phyloP scores from a whole-genome alignment of 2,888 invertebrate genomes.

The Zhuqinia jingwanae region DNA sequence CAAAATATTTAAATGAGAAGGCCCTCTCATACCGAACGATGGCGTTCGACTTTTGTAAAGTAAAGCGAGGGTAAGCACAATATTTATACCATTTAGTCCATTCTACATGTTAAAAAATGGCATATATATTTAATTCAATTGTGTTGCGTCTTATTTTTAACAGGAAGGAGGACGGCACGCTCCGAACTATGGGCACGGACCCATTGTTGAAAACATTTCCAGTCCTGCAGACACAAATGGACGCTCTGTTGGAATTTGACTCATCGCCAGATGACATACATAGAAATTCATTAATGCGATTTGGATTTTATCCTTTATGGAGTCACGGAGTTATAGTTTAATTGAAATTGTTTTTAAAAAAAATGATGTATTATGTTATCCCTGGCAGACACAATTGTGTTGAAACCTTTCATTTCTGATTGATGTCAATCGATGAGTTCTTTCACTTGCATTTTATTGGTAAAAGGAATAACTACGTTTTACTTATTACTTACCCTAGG shows the following conservation, averaged over 20 bases:
- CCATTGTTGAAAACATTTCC: slow-evolving; percentile 98
- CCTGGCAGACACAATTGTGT: slow-evolving; percentile 57
- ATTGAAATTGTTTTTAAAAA: no score
- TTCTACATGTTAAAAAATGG: no score
- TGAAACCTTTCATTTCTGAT: slow-evolving; percentile 31
- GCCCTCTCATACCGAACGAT: slow-evolving; percentile 98
- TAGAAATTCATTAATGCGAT: slow-evolving; percentile 99
- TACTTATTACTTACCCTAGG: slow-evolving; percentile 67
- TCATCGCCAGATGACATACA: slow-evolving; percentile 95
- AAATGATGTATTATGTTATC: slow-evolving; percentile 65
- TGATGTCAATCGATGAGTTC: neutral
- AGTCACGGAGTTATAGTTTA: no score
- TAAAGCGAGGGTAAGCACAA: slow-evolving; percentile 94
- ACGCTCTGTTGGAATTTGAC: slow-evolving; percentile 97
- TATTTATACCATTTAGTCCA: neutral
- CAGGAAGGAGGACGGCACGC: slow-evolving; percentile 97
- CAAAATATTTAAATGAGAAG: slow-evolving; percentile 99
- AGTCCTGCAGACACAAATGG: slow-evolving; percentile 96
- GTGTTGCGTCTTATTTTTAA: slow-evolving; percentile 7
- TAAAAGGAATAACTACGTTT: no score
- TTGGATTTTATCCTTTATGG: slow-evolving; percentile 99
- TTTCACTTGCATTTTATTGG: no score
- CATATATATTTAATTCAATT: slow-evolving; percentile 36
- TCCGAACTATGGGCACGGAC: slow-evolving; percentile 98
- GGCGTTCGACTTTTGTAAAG: slow-evolving; percentile 99